Evolutionary conservation across 2,113 vertebrate species (phyloP), one percentile per base, ranked within the genome.

Genomic region (Pachyramphus minor): DNA sequence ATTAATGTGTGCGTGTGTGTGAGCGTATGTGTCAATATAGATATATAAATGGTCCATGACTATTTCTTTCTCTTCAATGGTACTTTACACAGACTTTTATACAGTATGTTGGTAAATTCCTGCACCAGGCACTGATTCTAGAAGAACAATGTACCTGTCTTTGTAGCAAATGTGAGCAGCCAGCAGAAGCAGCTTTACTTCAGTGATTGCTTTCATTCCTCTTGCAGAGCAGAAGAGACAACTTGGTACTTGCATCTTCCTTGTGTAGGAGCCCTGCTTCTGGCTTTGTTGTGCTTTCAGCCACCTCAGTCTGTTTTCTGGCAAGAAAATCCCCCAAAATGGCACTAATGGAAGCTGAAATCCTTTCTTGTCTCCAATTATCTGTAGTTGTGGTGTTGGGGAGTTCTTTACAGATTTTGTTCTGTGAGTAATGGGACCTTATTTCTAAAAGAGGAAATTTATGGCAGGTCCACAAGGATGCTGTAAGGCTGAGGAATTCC

Each of bases 1-100:
- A 96, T 96, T 96, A 66, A 90, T 3, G 45, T 96, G 79, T 56
- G 55, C 27, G 59, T 24, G 72, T 81, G 90, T 66, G 63, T 53
- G 60, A 14, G 74, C 10, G 68, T 82, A 62, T 89, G 75, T 96
- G 78, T 95, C 87, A 56, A 8, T 97, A 73, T 94, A 93, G 58
- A 62, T 91, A 89, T 87, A 87, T 93, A 92, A 96, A 80, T 95
- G 91, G 93, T 96, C 94, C 95, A 89, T 72, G 84, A 87, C 79
- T 80, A 80, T 97, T 95, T 92, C 94, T 71, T 96, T 92, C 88
- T 94, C 83, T 93, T 84, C 17, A 92, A 92, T 91, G 95, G 97
- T 97, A 97, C 95, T 97, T 97, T 96, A 94, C 73, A 64, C 87
- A 64, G 93, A 49, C 74, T 89, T 93, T 91, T 84, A 63, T 74